Percentiles rank a stretch among this genome's conserved stretches.
phyloP scores from a whole-genome alignment of 2,888 invertebrate species.

The Gandaritis pyraliata region DNA sequence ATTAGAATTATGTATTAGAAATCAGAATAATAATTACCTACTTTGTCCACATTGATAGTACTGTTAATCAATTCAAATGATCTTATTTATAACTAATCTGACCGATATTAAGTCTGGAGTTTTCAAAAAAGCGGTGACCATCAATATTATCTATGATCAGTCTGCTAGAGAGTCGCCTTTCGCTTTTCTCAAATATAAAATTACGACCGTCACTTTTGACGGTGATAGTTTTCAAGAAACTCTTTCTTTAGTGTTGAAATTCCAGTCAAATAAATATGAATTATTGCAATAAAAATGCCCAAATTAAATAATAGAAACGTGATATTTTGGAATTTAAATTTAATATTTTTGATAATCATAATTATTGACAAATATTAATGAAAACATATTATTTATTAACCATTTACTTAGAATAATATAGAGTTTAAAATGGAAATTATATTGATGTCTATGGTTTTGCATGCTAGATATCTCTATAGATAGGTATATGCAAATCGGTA shows the following conservation, averaged over 20 bases:
- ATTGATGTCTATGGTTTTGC: conserved; percentile 23
- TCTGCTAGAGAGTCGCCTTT: not conserved
- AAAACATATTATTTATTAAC: conserved; percentile 34
- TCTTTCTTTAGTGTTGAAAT: conserved; percentile 29
- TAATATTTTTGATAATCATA: conserved; percentile 28
- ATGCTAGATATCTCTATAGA: conserved; percentile 23
- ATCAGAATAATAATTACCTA: conserved; percentile 17
- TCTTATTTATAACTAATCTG: conserved; percentile 30
- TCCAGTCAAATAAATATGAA: conserved; percentile 31
- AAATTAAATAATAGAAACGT: conserved; percentile 23
- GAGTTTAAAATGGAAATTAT: conserved; percentile 28
- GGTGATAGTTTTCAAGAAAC: not conserved
- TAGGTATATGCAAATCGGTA: conserved; percentile 21
- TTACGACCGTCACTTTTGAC: not conserved
- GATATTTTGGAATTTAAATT: conserved; percentile 32
- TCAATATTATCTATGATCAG: not conserved
- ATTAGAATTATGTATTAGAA: conserved; percentile 15
- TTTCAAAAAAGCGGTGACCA: not conserved
- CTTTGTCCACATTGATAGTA: conserved; percentile 9
- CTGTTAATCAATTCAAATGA: conserved; percentile 31
- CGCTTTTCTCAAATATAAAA: not conserved
- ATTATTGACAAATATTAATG: conserved; percentile 35
- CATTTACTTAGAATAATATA: conserved; percentile 27
- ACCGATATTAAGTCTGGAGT: conserved; percentile 4
- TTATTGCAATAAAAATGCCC: conserved; percentile 33